Base-by-base conservation (phyloP, 2,113 vertebrate species). In the Seriola aureovittata region DNA sequence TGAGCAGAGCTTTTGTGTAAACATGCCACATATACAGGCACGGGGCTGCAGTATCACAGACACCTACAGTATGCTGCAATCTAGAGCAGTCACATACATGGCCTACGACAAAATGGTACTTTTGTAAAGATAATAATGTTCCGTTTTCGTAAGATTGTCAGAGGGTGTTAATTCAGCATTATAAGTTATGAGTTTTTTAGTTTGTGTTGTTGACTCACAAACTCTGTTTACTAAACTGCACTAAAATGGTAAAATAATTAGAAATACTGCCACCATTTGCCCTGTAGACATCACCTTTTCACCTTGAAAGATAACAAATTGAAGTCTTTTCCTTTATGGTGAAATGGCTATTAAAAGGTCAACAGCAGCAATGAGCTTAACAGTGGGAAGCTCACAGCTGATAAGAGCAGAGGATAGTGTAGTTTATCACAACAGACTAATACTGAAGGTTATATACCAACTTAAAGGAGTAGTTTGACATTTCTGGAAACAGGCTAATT, bases 1-100 rank as follows among this genome's bases (percentile, higher is more conserved):
- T 78, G 73, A 92, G 88, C 79, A 71, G 57, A 84, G 78, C 79
- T 86, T 88, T 92, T 92, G 85, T 92, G 78, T 87, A 86, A 91
- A 90, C 60, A 42, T 68, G 71, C 71, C 66, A 76, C 75, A 81
- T 73, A 40, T 25, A 78, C 58, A 86, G 54, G 21, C 54, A 11
- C 21, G 2, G 1, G 10, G 58, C 57, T 8, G 2, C 59, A 46
- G 19, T 29, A 71, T 64, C 50, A 50, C 32, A 8, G 36, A 72
- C 46, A 75, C 68, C 25, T 54, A 38, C 6, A 38, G 38, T 38
- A 23, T 71, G 57, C 16, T 48, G 46, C 25, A 32, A 29, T 79
- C 14, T 62, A 34, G 63, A 44, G n/a, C 25, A 58, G 23, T 58
- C 58, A 14, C 38, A 44, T 8, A 81, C 32, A 79, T 34, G 59